A percentile compares a stretch with the other conserved stretches of the same genome.
Evolutionary conservation across 2,113 vertebrate species (phyloP).

Genomic region (Xiphophorus hellerii): DNA sequence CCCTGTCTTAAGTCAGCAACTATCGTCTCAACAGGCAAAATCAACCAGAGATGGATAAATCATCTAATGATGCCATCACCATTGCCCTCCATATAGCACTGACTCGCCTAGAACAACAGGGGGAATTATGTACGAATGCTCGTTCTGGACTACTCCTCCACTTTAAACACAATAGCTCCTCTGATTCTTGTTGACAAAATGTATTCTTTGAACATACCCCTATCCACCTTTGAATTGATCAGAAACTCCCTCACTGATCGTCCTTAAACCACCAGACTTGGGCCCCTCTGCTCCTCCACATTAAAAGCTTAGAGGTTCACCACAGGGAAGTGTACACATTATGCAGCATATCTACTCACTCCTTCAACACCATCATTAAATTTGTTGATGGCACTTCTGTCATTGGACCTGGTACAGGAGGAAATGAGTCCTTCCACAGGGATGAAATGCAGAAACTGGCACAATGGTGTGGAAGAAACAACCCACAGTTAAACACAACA

Average conservation of each 20-base stretch:
- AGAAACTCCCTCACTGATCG: neutral
- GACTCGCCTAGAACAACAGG: too few species aligned
- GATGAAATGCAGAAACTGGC: too few species aligned
- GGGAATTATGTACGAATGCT: neutral
- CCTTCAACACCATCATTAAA: neutral
- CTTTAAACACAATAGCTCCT: neutral
- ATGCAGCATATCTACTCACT: neutral
- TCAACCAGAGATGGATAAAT: too few species aligned
- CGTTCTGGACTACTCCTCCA: neutral
- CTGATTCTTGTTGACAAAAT: neutral
- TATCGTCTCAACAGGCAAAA: too few species aligned
- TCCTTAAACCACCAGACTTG: neutral
- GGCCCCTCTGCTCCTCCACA: neutral
- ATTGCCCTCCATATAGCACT: too few species aligned
- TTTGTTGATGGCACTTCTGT: neutral
- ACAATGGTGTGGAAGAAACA: too few species aligned
- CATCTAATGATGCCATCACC: too few species aligned
- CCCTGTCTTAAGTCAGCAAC: too few species aligned
- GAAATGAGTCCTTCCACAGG: too few species aligned
- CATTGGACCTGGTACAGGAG: too few species aligned
- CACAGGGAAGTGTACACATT: neutral
- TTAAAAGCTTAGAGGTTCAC: neutral
- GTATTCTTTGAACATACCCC: too few species aligned
- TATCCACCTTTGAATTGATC: neutral
- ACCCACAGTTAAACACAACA: too few species aligned